phyloP scores from a whole-genome alignment of 2,113 vertebrate genomes.

The Aythya baeri region DNA sequence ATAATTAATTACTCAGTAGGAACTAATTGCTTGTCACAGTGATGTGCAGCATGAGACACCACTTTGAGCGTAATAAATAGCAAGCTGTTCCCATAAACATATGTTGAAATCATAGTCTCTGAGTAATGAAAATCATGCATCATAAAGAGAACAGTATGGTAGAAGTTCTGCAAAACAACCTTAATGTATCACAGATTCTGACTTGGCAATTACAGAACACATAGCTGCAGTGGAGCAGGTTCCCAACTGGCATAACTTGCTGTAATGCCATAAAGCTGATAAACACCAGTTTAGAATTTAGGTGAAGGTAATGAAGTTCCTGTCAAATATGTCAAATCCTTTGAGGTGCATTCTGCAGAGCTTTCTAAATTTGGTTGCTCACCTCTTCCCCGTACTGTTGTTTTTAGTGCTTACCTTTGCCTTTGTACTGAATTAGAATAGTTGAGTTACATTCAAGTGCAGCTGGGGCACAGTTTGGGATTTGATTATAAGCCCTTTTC shows the following conservation, averaged over 20 bases:
- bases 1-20: conserved; percentile 50
- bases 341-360: background rate
- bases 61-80: conserved; percentile 23
- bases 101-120: background rate
- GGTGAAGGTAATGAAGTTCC: background rate
- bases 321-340: background rate
- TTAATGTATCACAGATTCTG: background rate
- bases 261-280: background rate
- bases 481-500: background rate
- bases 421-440: background rate
- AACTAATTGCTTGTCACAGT: conserved; percentile 38
- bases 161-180: background rate
- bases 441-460: background rate
- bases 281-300: background rate
- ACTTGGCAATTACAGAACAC: background rate
- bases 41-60: conserved; percentile 5
- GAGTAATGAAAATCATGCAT: conserved; percentile 26
- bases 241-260: background rate
- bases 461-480: background rate
- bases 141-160: conserved; percentile 2
- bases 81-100: conserved; percentile 24
- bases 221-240: background rate
- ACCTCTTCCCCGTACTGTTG: background rate
- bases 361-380: background rate
- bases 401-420: background rate